A percentile compares a stretch with the other conserved stretches of the same genome.
Conservation (phyloP, 1,140 invertebrate species). For the Akabosia matsudoensis region DNA sequence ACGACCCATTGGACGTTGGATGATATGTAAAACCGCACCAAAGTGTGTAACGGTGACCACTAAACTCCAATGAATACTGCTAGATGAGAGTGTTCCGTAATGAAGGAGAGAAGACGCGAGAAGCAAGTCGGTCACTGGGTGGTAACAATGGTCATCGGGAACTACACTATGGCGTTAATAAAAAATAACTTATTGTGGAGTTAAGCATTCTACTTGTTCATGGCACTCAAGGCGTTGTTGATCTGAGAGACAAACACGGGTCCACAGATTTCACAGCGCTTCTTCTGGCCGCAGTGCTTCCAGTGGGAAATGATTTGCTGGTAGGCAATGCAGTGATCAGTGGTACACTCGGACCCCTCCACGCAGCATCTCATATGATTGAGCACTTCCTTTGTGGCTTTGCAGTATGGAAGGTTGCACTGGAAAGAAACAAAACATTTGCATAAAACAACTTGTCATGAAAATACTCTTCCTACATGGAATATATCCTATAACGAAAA, state of each 20-base stretch:
- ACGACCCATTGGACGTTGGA: too few species aligned
- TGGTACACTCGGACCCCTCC: conserved; percentile 16
- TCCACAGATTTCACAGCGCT: conserved; percentile 3
- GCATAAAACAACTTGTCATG: too few species aligned
- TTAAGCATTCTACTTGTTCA: not conserved
- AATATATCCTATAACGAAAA: not conserved
- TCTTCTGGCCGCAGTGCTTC: conserved; percentile 29
- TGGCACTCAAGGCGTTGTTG: not conserved
- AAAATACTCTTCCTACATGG: too few species aligned
- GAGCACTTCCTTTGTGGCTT: conserved; percentile 26
- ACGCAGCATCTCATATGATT: conserved; percentile 23
- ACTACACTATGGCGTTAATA: too few species aligned
- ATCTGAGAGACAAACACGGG: conserved; percentile 1
- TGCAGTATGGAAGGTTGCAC: conserved; percentile 29
- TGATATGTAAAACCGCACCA: too few species aligned
- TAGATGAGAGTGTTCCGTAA: too few species aligned
- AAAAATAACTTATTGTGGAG: too few species aligned
- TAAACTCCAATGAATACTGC: too few species aligned
- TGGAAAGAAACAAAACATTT: conserved; percentile 1
- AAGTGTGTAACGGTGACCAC: too few species aligned
- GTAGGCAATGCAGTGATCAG: conserved; percentile 25
- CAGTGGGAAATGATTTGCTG: conserved; percentile 28
- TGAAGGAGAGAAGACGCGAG: too few species aligned
- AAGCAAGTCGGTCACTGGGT: too few species aligned
- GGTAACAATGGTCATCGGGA: too few species aligned